Percentiles rank a stretch among this genome's conserved stretches.
phyloP scores from a whole-genome alignment of 2,113 vertebrate species.

The Entelurus aequoreus region DNA sequence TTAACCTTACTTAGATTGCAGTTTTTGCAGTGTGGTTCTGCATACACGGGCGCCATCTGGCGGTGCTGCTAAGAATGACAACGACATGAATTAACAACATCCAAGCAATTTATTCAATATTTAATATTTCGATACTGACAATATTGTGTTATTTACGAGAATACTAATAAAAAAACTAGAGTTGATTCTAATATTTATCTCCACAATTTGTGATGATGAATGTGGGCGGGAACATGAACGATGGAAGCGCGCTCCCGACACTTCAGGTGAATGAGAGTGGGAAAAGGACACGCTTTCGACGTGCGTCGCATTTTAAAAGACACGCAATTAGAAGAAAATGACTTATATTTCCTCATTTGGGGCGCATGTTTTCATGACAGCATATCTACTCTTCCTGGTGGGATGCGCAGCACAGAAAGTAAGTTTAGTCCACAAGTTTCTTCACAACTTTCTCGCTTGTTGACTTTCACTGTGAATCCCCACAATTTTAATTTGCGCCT shows the following conservation, averaged over 20 bases:
- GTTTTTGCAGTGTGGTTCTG: too few relatives aligned
- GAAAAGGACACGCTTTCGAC: constrained; percentile 47
- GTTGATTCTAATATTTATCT: too few relatives aligned
- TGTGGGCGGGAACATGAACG: constrained; percentile 39
- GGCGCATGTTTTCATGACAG: constrained; percentile 55
- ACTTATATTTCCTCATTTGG: constrained; percentile 51
- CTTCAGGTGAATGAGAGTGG: constrained; percentile 75
- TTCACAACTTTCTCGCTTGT: too few relatives aligned
- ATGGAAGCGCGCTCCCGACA: constrained; percentile 70
- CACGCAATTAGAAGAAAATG: constrained; percentile 60
- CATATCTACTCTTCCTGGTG: constrained; percentile 62
- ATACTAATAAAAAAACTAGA: background rate
- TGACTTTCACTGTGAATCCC: constrained; percentile 13
- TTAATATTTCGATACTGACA: too few relatives aligned
- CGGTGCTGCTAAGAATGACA: background rate
- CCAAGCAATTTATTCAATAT: too few relatives aligned
- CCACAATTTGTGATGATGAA: too few relatives aligned
- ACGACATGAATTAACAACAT: background rate
- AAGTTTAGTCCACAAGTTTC: constrained; percentile 42
- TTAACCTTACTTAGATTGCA: too few relatives aligned
- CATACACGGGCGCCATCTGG: background rate
- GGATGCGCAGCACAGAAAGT: constrained; percentile 70
- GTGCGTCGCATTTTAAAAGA: constrained; percentile 40
- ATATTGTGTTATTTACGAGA: background rate
- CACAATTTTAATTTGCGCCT: constrained; percentile 19